Evolutionary conservation across 2,113 vertebrate species (phyloP).

Genomic region (human): GRCh38 chr2:190812001-190812500

Average conservation of each 20-base stretch:
- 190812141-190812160: neutral
- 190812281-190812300: neutral
- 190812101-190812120: neutral
- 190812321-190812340: neutral
- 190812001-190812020: neutral
- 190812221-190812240: neutral
- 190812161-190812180: neutral
- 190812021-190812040: neutral
- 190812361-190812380: neutral
- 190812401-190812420: neutral
- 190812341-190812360: neutral
- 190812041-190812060: neutral
- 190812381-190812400: neutral
- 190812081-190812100: neutral
- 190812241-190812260: neutral
- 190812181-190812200: neutral
- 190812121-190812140: neutral
- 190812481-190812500: slow-evolving; percentile 10
- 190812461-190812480: neutral
- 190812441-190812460: neutral
- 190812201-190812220: neutral
- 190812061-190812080: neutral
- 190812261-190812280: neutral
- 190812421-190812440: neutral
- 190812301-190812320: neutral